Base-by-base conservation (phyloP, 2,888 invertebrate genomes). In the Drosophila hamatofila region DNA sequence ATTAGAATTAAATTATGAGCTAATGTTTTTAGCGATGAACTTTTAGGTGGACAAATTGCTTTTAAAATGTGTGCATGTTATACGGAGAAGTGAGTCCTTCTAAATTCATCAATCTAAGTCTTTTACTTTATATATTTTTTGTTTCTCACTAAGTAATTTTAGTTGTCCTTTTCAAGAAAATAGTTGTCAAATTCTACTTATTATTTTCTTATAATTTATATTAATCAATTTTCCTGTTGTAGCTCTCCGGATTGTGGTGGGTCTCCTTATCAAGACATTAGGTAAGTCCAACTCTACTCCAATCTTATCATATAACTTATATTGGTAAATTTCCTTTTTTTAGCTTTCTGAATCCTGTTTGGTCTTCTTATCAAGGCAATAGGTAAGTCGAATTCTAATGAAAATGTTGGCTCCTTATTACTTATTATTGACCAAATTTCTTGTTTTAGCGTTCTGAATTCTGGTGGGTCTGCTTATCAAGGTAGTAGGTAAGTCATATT, bases 51-150 rank as follows among this genome's bases (percentile, higher is more conserved):
- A 59, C 35, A 55, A 69, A 60, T n/a, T 35, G 51, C 33, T 66
- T 61, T 70, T 56, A 70, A 62, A 51, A 79, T 79, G 78, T 80
- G 14, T 59, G 54, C 64, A 46, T 75, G 58, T 55, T 44, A 65
- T 64, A 30, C 27, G 23, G 57, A 48, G n/a, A 52, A 42, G 83
- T 78, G n/a, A 79, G 78, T 74, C 18, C 21, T 11, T 27, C 7
- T n/a, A 30, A 6, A 2, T 8, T 14, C 2, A 21, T 16, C 2
- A 4, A 16, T 8, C 8, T 11, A 16, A 21, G 7, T 3, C 23
- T 5, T 25, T 27, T 12, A 25, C 12, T 54, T 16, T n/a, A 37
- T 8, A 12, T 14, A 2, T n/a, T 1, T 16, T n/a, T 21, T 33
- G 25, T 25, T 49, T 49, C 18, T 16, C n/a, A 39, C n/a, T 0